These are phyloP conservation scores for Danio albolineatus DNA, from an alignment of 2,797 vertebrate genomes.

Conservation along the genomic window DNA sequence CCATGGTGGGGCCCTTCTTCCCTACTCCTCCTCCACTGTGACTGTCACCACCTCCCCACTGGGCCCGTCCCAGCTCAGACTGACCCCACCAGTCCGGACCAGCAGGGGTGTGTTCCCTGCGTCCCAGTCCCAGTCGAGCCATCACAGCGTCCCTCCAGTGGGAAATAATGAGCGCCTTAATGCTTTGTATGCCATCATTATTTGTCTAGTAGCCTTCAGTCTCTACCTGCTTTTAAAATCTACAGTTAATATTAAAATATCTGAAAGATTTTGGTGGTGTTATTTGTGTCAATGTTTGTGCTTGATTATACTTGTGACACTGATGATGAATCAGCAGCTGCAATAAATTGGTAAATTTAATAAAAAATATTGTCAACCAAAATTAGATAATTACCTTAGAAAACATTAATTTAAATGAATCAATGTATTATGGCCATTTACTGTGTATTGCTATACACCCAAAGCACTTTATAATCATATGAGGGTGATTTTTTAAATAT, in stretches of 20 bases:
- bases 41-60: conserved; percentile 82
- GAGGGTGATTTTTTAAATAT: too few relatives aligned
- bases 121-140: conserved; percentile 65
- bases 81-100: conserved; percentile 71
- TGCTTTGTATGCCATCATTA: conserved; percentile 31
- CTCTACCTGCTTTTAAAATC: neutral
- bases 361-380: neutral
- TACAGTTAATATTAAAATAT: neutral
- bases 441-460: too few relatives aligned
- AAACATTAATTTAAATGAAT: neutral
- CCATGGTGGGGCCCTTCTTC: conserved; percentile 82
- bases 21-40: conserved; percentile 82
- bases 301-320: neutral
- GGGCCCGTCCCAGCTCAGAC: conserved; percentile 69
- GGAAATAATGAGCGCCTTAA: conserved; percentile 29
- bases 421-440: too few relatives aligned
- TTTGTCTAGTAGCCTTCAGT: neutral
- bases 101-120: conserved; percentile 72
- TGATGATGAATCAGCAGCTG: neutral
- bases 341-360: too few relatives aligned
- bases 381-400: neutral
- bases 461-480: too few relatives aligned
- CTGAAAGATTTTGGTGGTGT: neutral
- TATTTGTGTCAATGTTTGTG: neutral
- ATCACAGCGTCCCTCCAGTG: conserved; percentile 24